Conservation (phyloP, 1,140 invertebrate genomes). For the Ridgeia piscesae region DNA sequence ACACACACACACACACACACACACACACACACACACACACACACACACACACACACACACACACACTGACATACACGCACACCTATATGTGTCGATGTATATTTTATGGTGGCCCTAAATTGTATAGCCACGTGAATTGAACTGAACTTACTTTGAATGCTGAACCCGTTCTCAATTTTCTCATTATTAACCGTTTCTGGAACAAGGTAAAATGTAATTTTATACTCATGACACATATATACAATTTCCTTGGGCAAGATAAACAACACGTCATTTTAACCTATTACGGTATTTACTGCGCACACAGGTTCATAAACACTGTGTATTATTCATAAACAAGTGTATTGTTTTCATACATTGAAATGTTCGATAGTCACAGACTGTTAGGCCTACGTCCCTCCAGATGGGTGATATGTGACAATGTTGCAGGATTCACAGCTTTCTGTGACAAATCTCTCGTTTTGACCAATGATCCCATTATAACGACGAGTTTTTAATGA, state of each 20-base stretch:
- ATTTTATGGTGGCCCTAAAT: neutral
- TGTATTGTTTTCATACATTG: too few species aligned
- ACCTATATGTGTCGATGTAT: neutral
- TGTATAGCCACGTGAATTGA: neutral
- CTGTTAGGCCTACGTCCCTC: too few species aligned
- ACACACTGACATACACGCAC: neutral
- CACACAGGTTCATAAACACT: too few species aligned
- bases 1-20: neutral
- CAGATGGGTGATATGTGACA: too few species aligned
- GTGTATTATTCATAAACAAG: too few species aligned
- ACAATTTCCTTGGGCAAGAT: neutral
- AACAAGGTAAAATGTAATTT: neutral
- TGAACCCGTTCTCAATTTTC: neutral
- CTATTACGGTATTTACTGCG: too few species aligned
- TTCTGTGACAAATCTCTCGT: too few species aligned
- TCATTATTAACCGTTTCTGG: neutral
- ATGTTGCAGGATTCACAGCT: too few species aligned
- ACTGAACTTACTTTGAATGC: neutral
- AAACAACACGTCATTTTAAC: neutral
- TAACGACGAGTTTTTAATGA: too few species aligned
- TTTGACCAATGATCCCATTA: too few species aligned
- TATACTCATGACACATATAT: neutral
- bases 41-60: neutral
- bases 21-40: neutral
- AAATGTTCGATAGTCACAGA: too few species aligned